phyloP scores from a whole-genome alignment of 2,888 invertebrate genomes.

The Thymelicus acteon region DNA sequence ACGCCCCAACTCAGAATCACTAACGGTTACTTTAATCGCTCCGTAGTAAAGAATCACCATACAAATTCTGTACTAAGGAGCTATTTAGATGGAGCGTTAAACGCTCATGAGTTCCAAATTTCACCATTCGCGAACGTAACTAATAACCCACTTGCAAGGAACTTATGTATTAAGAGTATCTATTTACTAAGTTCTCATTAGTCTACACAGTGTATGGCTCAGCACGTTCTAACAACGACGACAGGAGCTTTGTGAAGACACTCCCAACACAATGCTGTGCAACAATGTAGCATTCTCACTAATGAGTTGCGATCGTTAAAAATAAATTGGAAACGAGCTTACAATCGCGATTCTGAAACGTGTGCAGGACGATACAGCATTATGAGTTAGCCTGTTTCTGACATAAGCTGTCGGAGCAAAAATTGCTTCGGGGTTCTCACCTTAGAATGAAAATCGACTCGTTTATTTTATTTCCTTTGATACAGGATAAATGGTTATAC shows the following conservation, averaged over 20 bases:
- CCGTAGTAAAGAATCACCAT: too few relatives aligned
- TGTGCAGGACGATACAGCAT: conserved; percentile 24
- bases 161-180: neutral
- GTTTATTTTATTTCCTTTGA: too few relatives aligned
- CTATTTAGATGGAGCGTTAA: too few relatives aligned
- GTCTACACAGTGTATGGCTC: conserved; percentile 10
- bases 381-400: conserved; percentile 21
- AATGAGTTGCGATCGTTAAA: conserved; percentile 38
- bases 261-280: conserved; percentile 27
- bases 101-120: too few relatives aligned
- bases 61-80: too few relatives aligned
- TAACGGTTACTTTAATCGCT: too few relatives aligned
- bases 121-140: neutral
- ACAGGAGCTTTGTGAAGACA: conserved; percentile 24
- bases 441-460: conserved; percentile 13
- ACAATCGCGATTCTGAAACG: conserved; percentile 22
- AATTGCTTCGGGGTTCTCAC: conserved; percentile 15
- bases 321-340: conserved; percentile 36
- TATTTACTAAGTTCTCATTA: conserved; percentile 10
- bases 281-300: conserved; percentile 30
- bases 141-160: neutral
- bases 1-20: too few relatives aligned
- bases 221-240: conserved; percentile 13
- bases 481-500: too few relatives aligned
- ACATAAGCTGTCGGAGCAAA: conserved; percentile 15